Evolutionary conservation across 2,797 vertebrate species (phyloP), one percentile per base, ranked within the genome.

Genomic region (Malurus splendens): DNA sequence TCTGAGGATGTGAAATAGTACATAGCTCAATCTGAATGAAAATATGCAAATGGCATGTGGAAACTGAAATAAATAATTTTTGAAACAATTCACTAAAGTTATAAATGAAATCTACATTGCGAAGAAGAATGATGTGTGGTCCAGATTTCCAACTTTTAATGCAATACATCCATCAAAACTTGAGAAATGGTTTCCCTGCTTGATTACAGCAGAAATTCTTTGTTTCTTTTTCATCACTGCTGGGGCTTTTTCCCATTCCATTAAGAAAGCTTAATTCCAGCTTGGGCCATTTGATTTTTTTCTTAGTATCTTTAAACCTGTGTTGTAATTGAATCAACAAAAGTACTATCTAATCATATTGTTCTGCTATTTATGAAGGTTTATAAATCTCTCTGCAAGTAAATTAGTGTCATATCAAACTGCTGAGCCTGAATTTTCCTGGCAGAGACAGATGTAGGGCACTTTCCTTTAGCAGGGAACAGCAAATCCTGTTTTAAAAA

Each of bases 391-490:
- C 82, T 74, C 89, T 82, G 91, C 80, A 93, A 96, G 92, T 90
- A 94, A 96, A 95, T 96, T 94, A 94, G 70, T 93, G 89, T 93
- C 87, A 87, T 55, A 86, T 93, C 73, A 91, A 95, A 93, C 67
- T 85, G 79, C 93, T 95, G 90, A 96, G 80, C 76, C 71, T 83
- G 91, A 95, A 68, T 95, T 94, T 95, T 95, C 25, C 72, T 91
- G 84, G 50, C 91, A 95, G 81, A 92, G 83, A 96, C 78, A 91
- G 86, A 95, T 92, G 56, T 59, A 81, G 76, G 91, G 65, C 62
- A 89, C 41, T 90, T 85, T 66, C 48, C 76, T 79, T 90, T 41
- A 73, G 51, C 38, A 55, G 5, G 5, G 47, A 95, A 90, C 3
- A 25, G 48, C 61, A 90, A 70, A 94, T 85, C 23, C n/a, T 78